phyloP scores from a whole-genome alignment of 2,797 vertebrate species.

The Arremon brunneinucha region DNA sequence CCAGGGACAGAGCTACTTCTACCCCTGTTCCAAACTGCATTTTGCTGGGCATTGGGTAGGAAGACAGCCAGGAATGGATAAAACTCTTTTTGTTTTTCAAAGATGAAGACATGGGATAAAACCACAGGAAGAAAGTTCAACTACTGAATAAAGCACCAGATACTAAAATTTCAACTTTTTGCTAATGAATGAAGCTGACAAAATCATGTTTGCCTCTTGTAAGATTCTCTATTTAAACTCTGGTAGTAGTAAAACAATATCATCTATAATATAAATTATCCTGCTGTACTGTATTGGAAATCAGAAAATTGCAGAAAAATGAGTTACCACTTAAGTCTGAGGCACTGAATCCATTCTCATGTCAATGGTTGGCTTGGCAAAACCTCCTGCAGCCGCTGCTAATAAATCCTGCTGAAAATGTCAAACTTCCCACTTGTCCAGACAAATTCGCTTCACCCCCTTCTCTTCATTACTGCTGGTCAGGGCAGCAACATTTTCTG shows the following conservation, averaged over 20 bases:
- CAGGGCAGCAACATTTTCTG: slow-evolving; percentile 57
- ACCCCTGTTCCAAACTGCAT: neutral
- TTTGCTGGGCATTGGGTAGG: neutral
- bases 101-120: neutral
- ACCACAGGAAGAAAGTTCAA: neutral
- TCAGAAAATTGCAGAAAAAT: neutral
- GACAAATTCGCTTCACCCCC: neutral
- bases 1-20: neutral
- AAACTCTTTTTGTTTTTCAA: neutral
- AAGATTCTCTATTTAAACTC: neutral
- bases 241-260: neutral
- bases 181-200: neutral
- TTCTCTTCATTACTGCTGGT: slow-evolving; percentile 37
- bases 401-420: slow-evolving; percentile 2
- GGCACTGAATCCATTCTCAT: slow-evolving; percentile 3
- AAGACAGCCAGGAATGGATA: neutral
- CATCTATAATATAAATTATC: neutral
- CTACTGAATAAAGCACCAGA: neutral
- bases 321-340: slow-evolving; percentile 50
- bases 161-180: neutral
- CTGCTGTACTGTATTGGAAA: neutral
- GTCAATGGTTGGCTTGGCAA: neutral
- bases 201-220: neutral
- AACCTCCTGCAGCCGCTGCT: neutral
- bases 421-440: neutral